Evolutionary conservation across 1,140 invertebrate genomes (phyloP).

Genomic region (Aphidius gifuensis): DNA sequence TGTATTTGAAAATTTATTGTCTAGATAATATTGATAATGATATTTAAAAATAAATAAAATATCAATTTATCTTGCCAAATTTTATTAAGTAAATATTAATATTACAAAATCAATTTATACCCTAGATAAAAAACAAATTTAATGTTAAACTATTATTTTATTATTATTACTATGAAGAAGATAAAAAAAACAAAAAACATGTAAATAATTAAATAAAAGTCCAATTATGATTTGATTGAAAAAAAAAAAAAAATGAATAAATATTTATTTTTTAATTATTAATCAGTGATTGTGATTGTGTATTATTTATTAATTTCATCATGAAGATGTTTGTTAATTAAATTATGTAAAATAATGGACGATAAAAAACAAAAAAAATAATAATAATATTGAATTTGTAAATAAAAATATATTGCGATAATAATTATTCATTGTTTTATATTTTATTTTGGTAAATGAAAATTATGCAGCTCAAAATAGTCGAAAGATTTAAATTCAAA

Average conservation of each 20-base stretch:
- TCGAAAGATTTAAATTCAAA: too few species aligned
- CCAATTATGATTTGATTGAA: constrained; percentile 4
- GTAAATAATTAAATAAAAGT: constrained; percentile 6
- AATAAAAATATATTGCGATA: constrained; percentile 34
- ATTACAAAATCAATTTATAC: neutral
- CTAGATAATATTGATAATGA: neutral
- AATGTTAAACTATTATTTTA: too few species aligned
- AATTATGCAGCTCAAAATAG: too few species aligned
- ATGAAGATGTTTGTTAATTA: constrained; percentile 25
- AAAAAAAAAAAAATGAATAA: constrained; percentile 25
- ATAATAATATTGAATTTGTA: constrained; percentile 34
- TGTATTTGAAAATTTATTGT: too few species aligned
- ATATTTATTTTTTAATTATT: constrained; percentile 38
- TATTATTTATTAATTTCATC: constrained; percentile 42
- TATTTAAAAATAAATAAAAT: constrained; percentile 2
- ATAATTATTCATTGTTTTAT: too few species aligned
- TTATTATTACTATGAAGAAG: too few species aligned
- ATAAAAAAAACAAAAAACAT: too few species aligned
- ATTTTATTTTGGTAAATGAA: too few species aligned
- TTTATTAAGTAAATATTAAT: constrained; percentile 1
- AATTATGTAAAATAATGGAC: constrained; percentile 27
- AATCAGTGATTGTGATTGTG: constrained; percentile 37
- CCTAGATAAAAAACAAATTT: too few species aligned
- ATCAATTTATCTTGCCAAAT: constrained; percentile 13
- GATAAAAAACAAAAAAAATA: neutral